These are phyloP conservation scores for Alosa alosa DNA, from an alignment of 2,113 vertebrate species.

Conservation along the genomic window DNA sequence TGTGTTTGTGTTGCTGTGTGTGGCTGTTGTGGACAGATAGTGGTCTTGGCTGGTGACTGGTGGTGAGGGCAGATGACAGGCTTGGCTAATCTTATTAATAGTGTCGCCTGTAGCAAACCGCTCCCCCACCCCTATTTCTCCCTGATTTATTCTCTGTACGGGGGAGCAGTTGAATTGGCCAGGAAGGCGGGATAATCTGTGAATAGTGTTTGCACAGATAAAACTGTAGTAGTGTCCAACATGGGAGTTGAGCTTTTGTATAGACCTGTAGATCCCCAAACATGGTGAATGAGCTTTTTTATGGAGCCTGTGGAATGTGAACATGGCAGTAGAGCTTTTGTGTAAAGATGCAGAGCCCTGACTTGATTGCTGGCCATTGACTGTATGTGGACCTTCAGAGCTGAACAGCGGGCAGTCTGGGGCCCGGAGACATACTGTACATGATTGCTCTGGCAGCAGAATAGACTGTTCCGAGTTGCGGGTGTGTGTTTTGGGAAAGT, in stretches of 20 bases:
- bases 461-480: background rate
- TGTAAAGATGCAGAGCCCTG: no score
- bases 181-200: background rate
- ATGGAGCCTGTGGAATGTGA: no score
- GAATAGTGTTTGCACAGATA: background rate
- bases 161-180: background rate
- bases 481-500: background rate
- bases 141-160: background rate
- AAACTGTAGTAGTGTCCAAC: no score
- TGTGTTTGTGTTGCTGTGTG: background rate
- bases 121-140: background rate
- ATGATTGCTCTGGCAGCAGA: background rate
- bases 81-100: conserved; percentile 33
- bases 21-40: background rate
- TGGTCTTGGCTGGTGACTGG: background rate
- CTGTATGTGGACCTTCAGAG: background rate
- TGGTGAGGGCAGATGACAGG: conserved; percentile 9
- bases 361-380: no score
- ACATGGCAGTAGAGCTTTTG: no score
- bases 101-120: background rate
- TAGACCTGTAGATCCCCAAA: no score
- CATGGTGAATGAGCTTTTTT: no score
- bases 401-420: no score
- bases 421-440: no score
- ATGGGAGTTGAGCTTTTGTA: no score